Evolutionary conservation across 2,797 vertebrate genomes (phyloP).

Genomic region (Macropodus opercularis): DNA sequence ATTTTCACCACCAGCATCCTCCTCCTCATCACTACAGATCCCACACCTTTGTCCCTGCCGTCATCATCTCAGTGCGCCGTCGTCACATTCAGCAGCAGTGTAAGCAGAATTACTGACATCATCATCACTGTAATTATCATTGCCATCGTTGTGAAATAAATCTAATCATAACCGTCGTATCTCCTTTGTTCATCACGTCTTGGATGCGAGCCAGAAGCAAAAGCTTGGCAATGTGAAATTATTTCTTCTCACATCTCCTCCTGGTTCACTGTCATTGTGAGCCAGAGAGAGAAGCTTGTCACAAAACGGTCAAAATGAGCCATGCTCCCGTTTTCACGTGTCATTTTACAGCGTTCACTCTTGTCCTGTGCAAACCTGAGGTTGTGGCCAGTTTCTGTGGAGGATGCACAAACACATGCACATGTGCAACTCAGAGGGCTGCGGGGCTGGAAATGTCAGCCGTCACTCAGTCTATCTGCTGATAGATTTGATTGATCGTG

Average conservation of each 20-base stretch:
- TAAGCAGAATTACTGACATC: constrained; percentile 6
- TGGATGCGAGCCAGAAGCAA: constrained; percentile 6
- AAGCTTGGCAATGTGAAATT: not conserved
- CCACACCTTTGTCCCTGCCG: constrained; percentile 7
- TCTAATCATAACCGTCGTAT: constrained; percentile 30
- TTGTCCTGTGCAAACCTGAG: too few species aligned
- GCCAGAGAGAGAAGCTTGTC: not conserved
- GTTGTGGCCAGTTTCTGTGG: too few species aligned
- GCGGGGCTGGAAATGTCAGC: constrained; percentile 69
- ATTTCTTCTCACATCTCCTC: constrained; percentile 1
- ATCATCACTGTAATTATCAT: constrained; percentile 24
- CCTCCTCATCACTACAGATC: constrained; percentile 25
- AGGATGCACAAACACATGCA: constrained; percentile 1
- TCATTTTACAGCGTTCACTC: too few species aligned
- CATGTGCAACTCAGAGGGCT: constrained; percentile 35
- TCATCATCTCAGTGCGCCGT: constrained; percentile 13
- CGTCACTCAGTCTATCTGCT: constrained; percentile 65
- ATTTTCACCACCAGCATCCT: constrained; percentile 15
- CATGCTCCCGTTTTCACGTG: too few species aligned
- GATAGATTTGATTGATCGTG: constrained; percentile 68
- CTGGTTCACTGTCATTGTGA: not conserved
- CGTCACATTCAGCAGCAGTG: constrained; percentile 9
- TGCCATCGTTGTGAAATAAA: constrained; percentile 20
- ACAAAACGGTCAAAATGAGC: too few species aligned
- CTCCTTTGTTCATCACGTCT: constrained; percentile 1